These are phyloP conservation scores for Pseudachorutes palmiensis DNA, from an alignment of 1,140 invertebrate species.

Conservation along the genomic window DNA sequence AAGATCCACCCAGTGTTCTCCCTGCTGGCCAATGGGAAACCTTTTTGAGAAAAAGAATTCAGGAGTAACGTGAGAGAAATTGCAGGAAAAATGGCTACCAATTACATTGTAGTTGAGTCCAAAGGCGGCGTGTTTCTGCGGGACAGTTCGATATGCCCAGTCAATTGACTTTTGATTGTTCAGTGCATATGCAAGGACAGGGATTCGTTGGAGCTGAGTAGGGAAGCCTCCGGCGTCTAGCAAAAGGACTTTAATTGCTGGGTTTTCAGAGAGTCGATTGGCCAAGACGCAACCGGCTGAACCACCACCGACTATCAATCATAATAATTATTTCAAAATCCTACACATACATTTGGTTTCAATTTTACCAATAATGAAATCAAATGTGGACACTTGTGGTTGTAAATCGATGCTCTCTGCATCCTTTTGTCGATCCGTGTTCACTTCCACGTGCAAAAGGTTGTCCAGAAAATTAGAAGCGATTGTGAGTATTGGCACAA, in stretches of 20 bases:
- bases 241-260: constrained; percentile 2
- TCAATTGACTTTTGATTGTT: constrained; percentile 16
- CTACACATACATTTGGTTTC: background rate
- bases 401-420: background rate
- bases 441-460: background rate
- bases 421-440: background rate
- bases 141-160: constrained; percentile 21
- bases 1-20: constrained; percentile 20
- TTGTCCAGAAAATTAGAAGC: background rate
- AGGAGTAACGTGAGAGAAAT: constrained; percentile 7
- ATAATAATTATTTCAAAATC: constrained; percentile 3
- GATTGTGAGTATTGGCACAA: background rate
- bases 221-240: constrained; percentile 11
- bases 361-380: constrained; percentile 15
- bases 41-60: background rate
- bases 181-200: constrained; percentile 3
- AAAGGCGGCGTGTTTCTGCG: constrained; percentile 22
- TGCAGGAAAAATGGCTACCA: background rate
- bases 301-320: constrained; percentile 5
- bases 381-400: constrained; percentile 7
- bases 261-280: constrained; percentile 9
- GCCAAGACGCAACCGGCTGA: constrained; percentile 10
- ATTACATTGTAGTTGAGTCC: constrained; percentile 30
- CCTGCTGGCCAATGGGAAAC: background rate
- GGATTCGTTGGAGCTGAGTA: background rate